Conservation (phyloP, 2,888 invertebrate genomes). For the Ophion slaviceki region DNA sequence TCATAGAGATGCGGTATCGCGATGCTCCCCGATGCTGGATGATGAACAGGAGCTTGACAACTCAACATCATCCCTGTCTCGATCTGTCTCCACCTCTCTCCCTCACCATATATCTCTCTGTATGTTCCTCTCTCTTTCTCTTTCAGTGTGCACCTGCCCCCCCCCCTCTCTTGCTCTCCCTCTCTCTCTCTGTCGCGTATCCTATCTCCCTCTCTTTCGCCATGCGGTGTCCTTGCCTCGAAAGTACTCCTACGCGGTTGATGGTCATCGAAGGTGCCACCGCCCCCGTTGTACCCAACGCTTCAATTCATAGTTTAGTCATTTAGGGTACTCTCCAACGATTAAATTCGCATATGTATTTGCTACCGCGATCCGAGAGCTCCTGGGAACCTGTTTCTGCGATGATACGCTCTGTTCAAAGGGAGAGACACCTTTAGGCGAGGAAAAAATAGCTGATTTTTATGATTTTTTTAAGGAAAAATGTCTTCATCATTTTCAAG, state of each 20-base stretch:
- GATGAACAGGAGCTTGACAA: not conserved
- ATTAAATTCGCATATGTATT: constrained; percentile 9
- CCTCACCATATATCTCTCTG: too few relatives aligned
- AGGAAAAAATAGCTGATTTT: too few relatives aligned
- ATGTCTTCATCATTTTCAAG: too few relatives aligned
- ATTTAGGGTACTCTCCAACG: constrained; percentile 13
- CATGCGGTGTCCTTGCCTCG: constrained; percentile 14
- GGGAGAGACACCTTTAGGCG: too few relatives aligned
- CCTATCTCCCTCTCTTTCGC: not conserved
- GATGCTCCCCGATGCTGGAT: constrained; percentile 2
- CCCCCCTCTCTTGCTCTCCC: too few relatives aligned
- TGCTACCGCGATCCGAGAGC: not conserved
- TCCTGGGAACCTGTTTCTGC: not conserved
- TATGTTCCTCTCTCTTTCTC: too few relatives aligned
- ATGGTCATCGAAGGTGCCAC: not conserved
- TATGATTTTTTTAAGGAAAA: too few relatives aligned
- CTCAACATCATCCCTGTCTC: not conserved
- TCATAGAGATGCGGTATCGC: too few relatives aligned
- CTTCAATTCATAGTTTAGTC: constrained; percentile 20
- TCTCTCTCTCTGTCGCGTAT: too few relatives aligned
- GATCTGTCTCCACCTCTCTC: too few relatives aligned
- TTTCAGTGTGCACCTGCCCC: too few relatives aligned
- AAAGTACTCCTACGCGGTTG: constrained; percentile 12
- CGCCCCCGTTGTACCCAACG: constrained; percentile 3
- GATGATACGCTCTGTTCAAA: not conserved